phyloP scores from a whole-genome alignment of 2,888 invertebrate genomes.

The Diachrysia chrysitis region DNA sequence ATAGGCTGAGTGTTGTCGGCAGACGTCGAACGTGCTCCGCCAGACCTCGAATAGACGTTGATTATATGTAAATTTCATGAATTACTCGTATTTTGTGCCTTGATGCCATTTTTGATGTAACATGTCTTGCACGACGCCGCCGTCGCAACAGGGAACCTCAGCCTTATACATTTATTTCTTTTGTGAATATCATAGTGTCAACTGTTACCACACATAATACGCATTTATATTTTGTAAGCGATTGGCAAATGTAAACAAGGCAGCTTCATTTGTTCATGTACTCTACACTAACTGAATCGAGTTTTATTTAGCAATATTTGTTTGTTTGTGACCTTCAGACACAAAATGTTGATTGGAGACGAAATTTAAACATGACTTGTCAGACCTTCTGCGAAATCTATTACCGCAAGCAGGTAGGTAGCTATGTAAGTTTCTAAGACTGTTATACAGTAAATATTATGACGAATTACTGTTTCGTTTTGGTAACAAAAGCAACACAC shows the following conservation, averaged over 20 bases:
- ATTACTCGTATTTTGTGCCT: slow-evolving; percentile 58
- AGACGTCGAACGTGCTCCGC: slow-evolving; percentile 57
- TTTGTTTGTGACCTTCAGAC: slow-evolving; percentile 34
- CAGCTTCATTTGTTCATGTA: slow-evolving; percentile 17
- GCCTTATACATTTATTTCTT: slow-evolving; percentile 38
- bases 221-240: slow-evolving; percentile 30
- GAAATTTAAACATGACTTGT: slow-evolving; percentile 52
- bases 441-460: slow-evolving; percentile 32
- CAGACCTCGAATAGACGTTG: slow-evolving; percentile 61
- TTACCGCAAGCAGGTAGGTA: slow-evolving; percentile 33
- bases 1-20: slow-evolving; percentile 56
- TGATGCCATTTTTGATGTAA: slow-evolving; percentile 54
- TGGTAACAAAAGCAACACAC: slow-evolving; percentile 23
- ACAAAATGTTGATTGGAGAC: slow-evolving; percentile 41
- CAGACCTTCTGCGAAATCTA: slow-evolving; percentile 38
- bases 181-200: slow-evolving; percentile 41
- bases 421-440: slow-evolving; percentile 21
- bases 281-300: slow-evolving; percentile 13
- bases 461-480: slow-evolving; percentile 23
- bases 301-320: slow-evolving; percentile 24
- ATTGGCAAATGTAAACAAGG: slow-evolving; percentile 20
- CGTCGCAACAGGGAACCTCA: slow-evolving; percentile 41
- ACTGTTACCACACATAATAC: slow-evolving; percentile 37
- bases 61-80: slow-evolving; percentile 67
- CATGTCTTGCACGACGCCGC: slow-evolving; percentile 42